A percentile compares a stretch with the other conserved stretches of the same genome.
phyloP scores from a whole-genome alignment of 2,888 invertebrate species.

The Lacanobia oleracea region DNA sequence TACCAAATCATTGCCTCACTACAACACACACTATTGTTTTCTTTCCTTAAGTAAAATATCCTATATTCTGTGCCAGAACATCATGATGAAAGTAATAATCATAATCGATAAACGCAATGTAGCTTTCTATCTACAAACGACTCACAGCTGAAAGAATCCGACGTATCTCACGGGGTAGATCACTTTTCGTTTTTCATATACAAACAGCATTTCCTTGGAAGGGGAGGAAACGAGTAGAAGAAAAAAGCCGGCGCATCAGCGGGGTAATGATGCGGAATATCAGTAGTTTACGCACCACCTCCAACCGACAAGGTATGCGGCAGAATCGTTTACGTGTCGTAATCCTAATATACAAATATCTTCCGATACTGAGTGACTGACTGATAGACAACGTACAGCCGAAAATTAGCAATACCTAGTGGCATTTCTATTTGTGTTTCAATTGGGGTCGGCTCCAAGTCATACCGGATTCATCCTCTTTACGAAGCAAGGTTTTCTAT shows the following conservation, averaged over 20 bases:
- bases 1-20: neutral
- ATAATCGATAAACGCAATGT: slow-evolving; percentile 16
- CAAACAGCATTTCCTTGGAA: slow-evolving; percentile 30
- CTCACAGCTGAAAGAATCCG: slow-evolving; percentile 32
- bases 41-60: neutral
- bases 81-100: neutral
- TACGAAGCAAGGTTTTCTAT: no score
- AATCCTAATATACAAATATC: no score
- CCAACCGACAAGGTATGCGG: slow-evolving; percentile 52
- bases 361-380: no score
- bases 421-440: no score
- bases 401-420: no score
- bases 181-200: slow-evolving; percentile 41
- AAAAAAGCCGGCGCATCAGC: slow-evolving; percentile 52
- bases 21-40: no score
- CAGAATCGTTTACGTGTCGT: slow-evolving; percentile 1
- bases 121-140: slow-evolving; percentile 28
- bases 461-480: no score
- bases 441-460: no score
- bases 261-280: slow-evolving; percentile 78
- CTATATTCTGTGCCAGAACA: neutral
- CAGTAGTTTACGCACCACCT: slow-evolving; percentile 76
- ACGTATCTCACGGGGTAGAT: slow-evolving; percentile 25
- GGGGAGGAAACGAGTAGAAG: slow-evolving; percentile 60
- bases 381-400: no score